phyloP scores from a whole-genome alignment of 2,888 invertebrate species.

The Gerosis bhagava region DNA sequence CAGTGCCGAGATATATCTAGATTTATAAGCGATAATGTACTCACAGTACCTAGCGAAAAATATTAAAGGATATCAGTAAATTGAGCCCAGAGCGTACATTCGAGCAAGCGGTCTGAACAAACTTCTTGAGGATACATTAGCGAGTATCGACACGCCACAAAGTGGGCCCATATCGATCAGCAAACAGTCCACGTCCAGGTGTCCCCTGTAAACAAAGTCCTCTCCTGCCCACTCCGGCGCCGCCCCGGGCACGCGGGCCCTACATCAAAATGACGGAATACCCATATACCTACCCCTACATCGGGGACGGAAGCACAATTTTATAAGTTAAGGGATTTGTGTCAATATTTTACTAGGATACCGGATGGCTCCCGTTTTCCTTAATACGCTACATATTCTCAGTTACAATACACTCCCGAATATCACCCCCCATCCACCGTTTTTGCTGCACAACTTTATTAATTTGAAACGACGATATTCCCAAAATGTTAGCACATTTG shows the following conservation, averaged over 20 bases:
- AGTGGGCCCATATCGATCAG: constrained; percentile 58
- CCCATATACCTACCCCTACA: constrained; percentile 79
- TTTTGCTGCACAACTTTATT: constrained; percentile 62
- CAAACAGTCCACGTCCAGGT: constrained; percentile 65
- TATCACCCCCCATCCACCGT: constrained; percentile 15
- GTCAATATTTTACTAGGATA: constrained; percentile 81
- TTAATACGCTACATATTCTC: constrained; percentile 45
- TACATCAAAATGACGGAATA: constrained; percentile 79
- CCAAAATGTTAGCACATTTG: constrained; percentile 52
- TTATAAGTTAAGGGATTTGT: constrained; percentile 82
- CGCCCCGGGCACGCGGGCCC: constrained; percentile 65
- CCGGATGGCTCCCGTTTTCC: constrained; percentile 48
- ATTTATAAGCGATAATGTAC: too few relatives aligned
- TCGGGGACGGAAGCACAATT: constrained; percentile 75
- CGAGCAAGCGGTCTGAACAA: constrained; percentile 19
- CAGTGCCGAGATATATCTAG: too few relatives aligned
- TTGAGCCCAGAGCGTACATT: too few relatives aligned
- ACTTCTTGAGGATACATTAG: constrained; percentile 36
- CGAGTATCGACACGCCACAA: constrained; percentile 31
- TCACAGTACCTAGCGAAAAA: too few relatives aligned
- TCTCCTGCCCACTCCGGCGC: constrained; percentile 45
- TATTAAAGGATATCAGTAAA: too few relatives aligned
- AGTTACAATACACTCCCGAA: constrained; percentile 26
- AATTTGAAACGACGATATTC: constrained; percentile 49
- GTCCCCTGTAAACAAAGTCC: constrained; percentile 68